Evolutionary conservation across 2,888 invertebrate genomes (phyloP).

Genomic region (Tenthredo amoena): DNA sequence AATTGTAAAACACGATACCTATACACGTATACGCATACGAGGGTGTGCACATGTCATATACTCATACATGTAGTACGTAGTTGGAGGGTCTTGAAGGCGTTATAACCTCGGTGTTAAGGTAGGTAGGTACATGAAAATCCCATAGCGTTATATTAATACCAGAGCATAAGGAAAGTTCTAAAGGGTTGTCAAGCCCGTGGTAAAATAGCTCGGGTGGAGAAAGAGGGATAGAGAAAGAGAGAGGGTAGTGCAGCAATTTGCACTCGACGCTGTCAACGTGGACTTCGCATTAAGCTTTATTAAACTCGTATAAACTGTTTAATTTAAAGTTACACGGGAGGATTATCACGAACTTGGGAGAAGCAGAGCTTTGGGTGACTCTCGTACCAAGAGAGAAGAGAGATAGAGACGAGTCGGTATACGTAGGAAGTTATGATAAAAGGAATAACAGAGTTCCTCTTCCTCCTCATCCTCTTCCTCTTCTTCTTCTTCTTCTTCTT

Average conservation of each 20-base stretch:
- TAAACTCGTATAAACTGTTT: constrained; percentile 62
- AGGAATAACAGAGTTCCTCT: constrained; percentile 3
- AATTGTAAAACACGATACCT: background rate
- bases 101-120: background rate
- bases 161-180: constrained; percentile 36
- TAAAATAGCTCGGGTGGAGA: background rate
- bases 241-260: constrained; percentile 60
- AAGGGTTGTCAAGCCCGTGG: constrained; percentile 21
- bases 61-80: background rate
- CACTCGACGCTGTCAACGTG: constrained; percentile 61
- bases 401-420: background rate
- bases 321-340: constrained; percentile 59
- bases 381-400: background rate
- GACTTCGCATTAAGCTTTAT: constrained; percentile 64
- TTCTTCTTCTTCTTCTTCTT: background rate
- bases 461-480: background rate
- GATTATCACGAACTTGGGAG: constrained; percentile 42
- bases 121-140: constrained; percentile 43
- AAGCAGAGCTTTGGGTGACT: constrained; percentile 17
- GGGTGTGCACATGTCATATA: background rate
- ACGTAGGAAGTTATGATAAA: constrained; percentile 33
- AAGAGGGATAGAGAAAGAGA: constrained; percentile 40
- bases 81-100: background rate
- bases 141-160: constrained; percentile 45
- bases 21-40: background rate